Evolutionary conservation across 1,140 invertebrate species (phyloP).

Genomic region (Oncopeltus fasciatus): DNA sequence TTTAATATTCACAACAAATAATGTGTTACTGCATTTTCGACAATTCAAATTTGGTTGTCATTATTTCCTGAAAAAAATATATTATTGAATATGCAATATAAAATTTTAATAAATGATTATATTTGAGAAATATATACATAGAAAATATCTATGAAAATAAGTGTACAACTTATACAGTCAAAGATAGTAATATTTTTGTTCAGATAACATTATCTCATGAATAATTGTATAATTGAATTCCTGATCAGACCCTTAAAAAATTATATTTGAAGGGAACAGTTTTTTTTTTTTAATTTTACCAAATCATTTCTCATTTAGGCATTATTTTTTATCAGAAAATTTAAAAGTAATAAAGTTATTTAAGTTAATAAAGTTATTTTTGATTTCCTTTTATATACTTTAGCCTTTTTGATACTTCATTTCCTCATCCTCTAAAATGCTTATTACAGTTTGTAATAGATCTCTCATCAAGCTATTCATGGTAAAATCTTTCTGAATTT

Average conservation of each 20-base stretch:
- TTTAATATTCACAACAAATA: too few species aligned
- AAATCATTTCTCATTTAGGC: too few species aligned
- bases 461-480: too few species aligned
- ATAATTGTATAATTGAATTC: not conserved
- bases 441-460: too few species aligned
- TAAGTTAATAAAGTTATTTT: too few species aligned
- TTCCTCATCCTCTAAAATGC: too few species aligned
- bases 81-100: not conserved
- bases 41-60: constrained; percentile 77
- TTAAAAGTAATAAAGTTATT: too few species aligned
- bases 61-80: constrained; percentile 44
- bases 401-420: too few species aligned
- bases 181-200: not conserved
- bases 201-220: not conserved
- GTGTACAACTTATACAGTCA: not conserved
- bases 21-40: constrained; percentile 76
- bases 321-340: too few species aligned
- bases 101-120: not conserved
- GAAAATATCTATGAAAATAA: not conserved
- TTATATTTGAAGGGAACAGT: not conserved
- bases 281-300: too few species aligned
- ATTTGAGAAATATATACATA: constrained; percentile 1
- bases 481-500: too few species aligned
- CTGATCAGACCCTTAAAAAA: not conserved
- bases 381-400: too few species aligned